phyloP scores from a whole-genome alignment of 1,140 invertebrate genomes.

The Arion vulgaris region DNA sequence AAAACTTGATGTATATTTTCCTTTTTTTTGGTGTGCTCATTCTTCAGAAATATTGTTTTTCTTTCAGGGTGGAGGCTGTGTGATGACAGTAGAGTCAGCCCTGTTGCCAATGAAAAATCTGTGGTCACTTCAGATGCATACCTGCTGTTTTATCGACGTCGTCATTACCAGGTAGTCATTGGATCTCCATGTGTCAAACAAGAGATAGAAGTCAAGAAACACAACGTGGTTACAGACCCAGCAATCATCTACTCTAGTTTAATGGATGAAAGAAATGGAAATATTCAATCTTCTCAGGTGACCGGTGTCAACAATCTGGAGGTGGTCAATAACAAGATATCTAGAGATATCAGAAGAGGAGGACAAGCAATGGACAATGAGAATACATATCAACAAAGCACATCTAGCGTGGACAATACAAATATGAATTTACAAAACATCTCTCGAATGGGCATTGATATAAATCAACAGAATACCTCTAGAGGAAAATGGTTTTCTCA shows the following conservation, averaged over 20 bases:
- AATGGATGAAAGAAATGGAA: slow-evolving; percentile 20
- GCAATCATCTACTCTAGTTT: not conserved
- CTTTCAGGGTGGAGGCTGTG: slow-evolving; percentile 74
- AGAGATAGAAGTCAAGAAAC: not conserved
- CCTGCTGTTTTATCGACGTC: slow-evolving; percentile 74
- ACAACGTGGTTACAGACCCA: no score
- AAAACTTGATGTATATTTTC: not conserved
- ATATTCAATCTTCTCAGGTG: not conserved
- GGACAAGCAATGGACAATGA: not conserved
- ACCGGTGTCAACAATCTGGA: not conserved
- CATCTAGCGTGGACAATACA: not conserved
- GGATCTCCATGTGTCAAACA: not conserved
- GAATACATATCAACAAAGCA: not conserved
- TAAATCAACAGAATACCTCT: slow-evolving; percentile 1
- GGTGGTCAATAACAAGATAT: not conserved
- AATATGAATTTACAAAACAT: not conserved
- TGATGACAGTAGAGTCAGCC: slow-evolving; percentile 73
- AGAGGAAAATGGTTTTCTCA: not conserved
- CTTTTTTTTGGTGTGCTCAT: not conserved
- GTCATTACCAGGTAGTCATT: slow-evolving; percentile 44
- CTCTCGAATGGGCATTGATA: not conserved
- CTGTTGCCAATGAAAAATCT: slow-evolving; percentile 65
- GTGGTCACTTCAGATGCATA: slow-evolving; percentile 73
- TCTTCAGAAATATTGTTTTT: not conserved
- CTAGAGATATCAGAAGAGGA: not conserved